Base-by-base conservation (phyloP, 2,797 vertebrate genomes). In the Sebastes trivittatus region DNA sequence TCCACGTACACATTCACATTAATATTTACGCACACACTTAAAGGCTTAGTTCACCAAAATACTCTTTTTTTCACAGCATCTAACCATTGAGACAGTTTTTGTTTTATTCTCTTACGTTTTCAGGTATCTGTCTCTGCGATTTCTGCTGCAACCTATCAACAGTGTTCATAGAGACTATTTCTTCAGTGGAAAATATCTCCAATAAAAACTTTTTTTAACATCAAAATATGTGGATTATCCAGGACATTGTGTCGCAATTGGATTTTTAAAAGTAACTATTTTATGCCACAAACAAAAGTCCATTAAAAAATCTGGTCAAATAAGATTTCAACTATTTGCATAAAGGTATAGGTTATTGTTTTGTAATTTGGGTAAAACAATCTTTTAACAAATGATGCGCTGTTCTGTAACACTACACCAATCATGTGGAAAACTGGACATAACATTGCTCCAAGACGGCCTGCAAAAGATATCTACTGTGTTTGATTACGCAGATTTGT, bases 401-500 rank as follows among this genome's bases (percentile, higher is more conserved):
- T 52, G 20, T 42, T 68, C 2, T 3, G 27, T 30, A 29, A 46
- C 38, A 70, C 29, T 25, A 20, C 7, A 4, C 9, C 27, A 72
- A 42, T 22, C 23, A 22, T 46, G 11, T 25, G 3, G 1, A 77
- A 72, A 84, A 61, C 11, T 55, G 14, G 1, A 70, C 29, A 72
- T 71, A 25, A 46, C 46, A 38, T 55, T 25, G 9, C 55, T 25
- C 65, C 60, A 36, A 72, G 85, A 79, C 66, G 56, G 75, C 82
- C 70, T 20, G 69, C 61, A 72, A 90, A 87, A 81, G 83, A 87
- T 78, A 78, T 87, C 86, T 66, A 75, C 79, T 62, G 68, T 86
- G 89, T 95, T 86, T 82, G 88, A 87, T 78, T 87, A 74, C 76
- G 42, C 83, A 87, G 67, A 86, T 77, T 83, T 38, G 59, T 81